Evolutionary conservation across 2,888 invertebrate genomes (phyloP), one percentile per base, ranked within the genome.

Genomic region (Parelbella ahira): DNA sequence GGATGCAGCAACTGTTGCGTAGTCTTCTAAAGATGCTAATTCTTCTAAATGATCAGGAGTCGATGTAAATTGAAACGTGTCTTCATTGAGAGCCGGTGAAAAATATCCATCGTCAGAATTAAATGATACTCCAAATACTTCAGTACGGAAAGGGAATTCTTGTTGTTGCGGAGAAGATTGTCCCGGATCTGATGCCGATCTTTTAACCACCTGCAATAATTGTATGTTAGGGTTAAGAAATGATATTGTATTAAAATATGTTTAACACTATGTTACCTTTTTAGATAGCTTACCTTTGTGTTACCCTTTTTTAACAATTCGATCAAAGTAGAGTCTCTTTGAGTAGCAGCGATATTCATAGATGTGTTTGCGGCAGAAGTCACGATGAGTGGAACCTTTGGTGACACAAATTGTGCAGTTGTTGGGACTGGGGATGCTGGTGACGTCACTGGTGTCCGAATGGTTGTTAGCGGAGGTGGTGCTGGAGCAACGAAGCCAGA

Each of bases 271-370:
- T n/a, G n/a, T n/a, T n/a, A n/a, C n/a, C n/a, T n/a, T n/a, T n/a
- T n/a, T n/a, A n/a, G n/a, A n/a, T n/a, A n/a, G n/a, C n/a, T 47
- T 57, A 90, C 90, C 79, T 91, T 92, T 10, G 89, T 84, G 50
- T 74, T 83, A 27, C 92, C 91, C 49, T 92, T 90, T 77, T 94
- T 95, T 32, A 94, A 82, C 41, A 94, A 87, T 71, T 94, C 94
- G 49, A 94, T 94, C 25, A 94, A 82, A 2, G 94, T 93, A 47
- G 94, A 94, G 51, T 94, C 94, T 71, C 93, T 93, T 43, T 91
- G 91, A 25, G 63, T 56, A 4, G 68, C 51, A 33, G 63, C 62
- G 10, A 66, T 59, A 37, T 58, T 77, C 25, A 70, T 59, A 18
- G 68, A 9, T 15, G 9, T 9, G 8, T 71, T 82, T 12, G 77